phyloP scores from a whole-genome alignment of 2,797 vertebrate genomes.

The Microhierax caerulescens region DNA sequence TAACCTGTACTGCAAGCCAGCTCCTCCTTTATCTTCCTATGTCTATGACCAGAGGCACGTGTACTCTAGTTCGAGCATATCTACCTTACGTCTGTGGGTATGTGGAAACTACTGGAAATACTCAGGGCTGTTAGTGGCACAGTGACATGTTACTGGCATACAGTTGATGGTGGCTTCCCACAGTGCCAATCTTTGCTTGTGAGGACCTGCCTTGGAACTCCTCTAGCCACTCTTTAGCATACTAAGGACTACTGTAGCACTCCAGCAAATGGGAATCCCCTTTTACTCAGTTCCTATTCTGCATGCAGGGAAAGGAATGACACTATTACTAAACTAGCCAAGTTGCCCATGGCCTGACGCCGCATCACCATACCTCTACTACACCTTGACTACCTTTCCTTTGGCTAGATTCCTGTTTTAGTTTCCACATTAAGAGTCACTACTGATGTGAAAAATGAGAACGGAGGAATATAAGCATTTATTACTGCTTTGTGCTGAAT shows the following conservation, averaged over 20 bases:
- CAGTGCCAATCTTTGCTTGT: not conserved
- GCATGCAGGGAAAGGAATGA: not conserved
- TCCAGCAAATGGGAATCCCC: not conserved
- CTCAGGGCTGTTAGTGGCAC: not conserved
- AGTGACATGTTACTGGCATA: too few species aligned
- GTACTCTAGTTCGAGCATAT: not conserved
- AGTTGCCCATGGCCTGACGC: not conserved
- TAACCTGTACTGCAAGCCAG: not conserved
- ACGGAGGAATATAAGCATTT: not conserved
- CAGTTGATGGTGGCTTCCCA: not conserved
- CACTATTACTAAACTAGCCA: too few species aligned
- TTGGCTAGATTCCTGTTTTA: not conserved
- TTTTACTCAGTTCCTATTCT: not conserved
- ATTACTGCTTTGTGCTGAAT: slow-evolving; percentile 8
- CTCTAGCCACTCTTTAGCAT: too few species aligned
- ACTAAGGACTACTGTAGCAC: not conserved
- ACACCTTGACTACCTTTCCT: not conserved
- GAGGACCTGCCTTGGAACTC: not conserved
- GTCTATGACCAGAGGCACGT: not conserved
- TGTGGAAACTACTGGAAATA: not conserved
- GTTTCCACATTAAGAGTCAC: not conserved
- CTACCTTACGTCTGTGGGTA: not conserved
- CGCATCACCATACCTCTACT: not conserved
- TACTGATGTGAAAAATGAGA: not conserved
- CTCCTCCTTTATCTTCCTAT: not conserved